phyloP scores from a whole-genome alignment of 2,113 vertebrate species.

The Pipra filicauda region DNA sequence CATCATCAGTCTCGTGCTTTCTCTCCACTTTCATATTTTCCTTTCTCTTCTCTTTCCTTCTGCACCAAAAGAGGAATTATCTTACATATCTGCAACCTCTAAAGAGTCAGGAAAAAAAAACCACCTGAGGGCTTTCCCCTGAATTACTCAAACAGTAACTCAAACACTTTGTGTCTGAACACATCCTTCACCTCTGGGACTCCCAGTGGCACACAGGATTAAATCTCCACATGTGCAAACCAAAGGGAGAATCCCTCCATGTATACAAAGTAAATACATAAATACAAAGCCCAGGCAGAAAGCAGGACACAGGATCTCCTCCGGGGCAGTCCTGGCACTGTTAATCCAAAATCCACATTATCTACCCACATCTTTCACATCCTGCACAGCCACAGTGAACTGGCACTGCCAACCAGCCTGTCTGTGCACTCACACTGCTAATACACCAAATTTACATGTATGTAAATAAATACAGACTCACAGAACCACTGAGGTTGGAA shows the following conservation, averaged over 20 bases:
- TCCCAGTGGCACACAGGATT: not conserved
- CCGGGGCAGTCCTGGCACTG: not conserved
- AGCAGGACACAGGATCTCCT: not conserved
- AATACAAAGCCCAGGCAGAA: not conserved
- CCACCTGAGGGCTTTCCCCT: not conserved
- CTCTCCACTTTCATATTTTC: not conserved
- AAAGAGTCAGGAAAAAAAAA: no score
- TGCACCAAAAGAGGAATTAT: not conserved
- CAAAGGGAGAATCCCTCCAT: not conserved
- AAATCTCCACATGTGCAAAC: not conserved
- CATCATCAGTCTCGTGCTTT: not conserved
- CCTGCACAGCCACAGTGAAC: not conserved
- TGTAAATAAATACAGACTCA: not conserved
- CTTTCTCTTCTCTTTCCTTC: not conserved
- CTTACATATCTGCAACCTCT: not conserved
- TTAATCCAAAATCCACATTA: not conserved
- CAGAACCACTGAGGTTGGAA: not conserved
- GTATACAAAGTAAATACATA: fast-evolving
- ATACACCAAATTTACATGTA: not conserved
- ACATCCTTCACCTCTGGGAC: not conserved
- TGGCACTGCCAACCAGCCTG: not conserved
- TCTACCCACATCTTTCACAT: not conserved
- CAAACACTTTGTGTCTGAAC: not conserved
- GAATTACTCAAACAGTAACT: not conserved
- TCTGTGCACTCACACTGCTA: not conserved